Base-by-base conservation (phyloP, 2,113 vertebrate species). In the Plecotus auritus region DNA sequence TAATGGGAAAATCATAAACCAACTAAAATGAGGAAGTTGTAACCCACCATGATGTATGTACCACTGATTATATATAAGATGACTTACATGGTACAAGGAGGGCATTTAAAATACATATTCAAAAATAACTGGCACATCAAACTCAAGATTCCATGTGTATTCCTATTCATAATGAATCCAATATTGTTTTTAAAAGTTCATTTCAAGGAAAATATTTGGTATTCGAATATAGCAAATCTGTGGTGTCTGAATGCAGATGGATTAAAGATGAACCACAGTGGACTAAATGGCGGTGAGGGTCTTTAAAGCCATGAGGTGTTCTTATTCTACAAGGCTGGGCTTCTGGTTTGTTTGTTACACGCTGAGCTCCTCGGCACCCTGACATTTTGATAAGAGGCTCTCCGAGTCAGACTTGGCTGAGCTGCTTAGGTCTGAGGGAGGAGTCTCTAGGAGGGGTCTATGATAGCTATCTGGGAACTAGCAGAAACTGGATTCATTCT, bases 271-370 rank as follows among this genome's bases (percentile, higher is more conserved):
- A 32, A 56, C 28, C 13, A 32, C 17, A 1, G 11, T 47, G 9
- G 6, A n/a, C 16, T 30, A 49, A 56, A 45, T 2, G 16, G 35
- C 2, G 49, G 0, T 30, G 9, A 77, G 9, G 11, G 1, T 2
- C 5, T 11, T 73, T 70, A 67, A 6, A 69, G 51, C 12, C 11
- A 40, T 0, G 11, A 35, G 32, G 40, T 66, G n/a, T 9, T 73
- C 32, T 17, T 4, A 14, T 16, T 78, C 11, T 2, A 32, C 11
- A 12, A 69, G 32, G 42, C 23, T 51, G 1, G 0, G 26, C 23
- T 72, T 81, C 47, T 42, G 45, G 28, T 40, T 1, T 85, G 54
- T 42, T 67, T 14, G 18, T 23, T 49, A 47, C 1, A 61, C 12
- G 35, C 37, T n/a, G 69, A 37, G 45, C 42, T 37, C 23, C 69